These are phyloP conservation scores for Elaphurus davidianus DNA, from an alignment of 2,113 vertebrate genomes.

Conservation along the genomic window DNA sequence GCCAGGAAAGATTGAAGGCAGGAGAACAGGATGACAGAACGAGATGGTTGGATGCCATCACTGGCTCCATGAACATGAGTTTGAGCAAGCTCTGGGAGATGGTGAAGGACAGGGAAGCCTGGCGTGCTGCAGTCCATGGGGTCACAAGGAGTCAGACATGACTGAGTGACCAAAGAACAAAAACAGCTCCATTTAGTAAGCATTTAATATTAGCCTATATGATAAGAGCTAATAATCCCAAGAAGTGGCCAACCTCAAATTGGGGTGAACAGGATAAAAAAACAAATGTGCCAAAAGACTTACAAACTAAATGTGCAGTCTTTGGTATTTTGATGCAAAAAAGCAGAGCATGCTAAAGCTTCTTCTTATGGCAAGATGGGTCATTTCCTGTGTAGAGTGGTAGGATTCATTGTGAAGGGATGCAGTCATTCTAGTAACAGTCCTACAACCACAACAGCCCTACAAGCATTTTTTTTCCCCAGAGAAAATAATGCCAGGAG, in stretches of 20 bases:
- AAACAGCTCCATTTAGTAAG: background rate
- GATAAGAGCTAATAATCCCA: background rate
- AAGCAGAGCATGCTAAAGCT: background rate
- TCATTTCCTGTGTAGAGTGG: background rate
- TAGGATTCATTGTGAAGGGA: background rate
- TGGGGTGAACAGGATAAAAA: background rate
- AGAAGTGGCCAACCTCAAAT: background rate
- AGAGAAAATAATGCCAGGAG: background rate
- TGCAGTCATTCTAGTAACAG: background rate
- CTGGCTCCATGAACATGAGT: too few species aligned
- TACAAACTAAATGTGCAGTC: background rate
- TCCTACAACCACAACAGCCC: background rate
- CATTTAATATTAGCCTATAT: background rate
- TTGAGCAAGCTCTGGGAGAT: too few species aligned
- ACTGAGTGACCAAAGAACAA: background rate
- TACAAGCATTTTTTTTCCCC: too few species aligned
- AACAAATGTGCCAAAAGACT: background rate
- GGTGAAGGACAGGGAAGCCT: too few species aligned
- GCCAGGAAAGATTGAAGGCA: too few species aligned
- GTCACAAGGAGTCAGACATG: too few species aligned
- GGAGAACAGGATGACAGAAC: too few species aligned
- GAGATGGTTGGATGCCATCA: too few species aligned
- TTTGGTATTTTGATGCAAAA: background rate
- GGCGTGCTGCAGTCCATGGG: too few species aligned
- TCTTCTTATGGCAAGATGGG: background rate